Conservation (phyloP, 1,140 invertebrate genomes). For the Trichomalopsis sarcophagae region DNA sequence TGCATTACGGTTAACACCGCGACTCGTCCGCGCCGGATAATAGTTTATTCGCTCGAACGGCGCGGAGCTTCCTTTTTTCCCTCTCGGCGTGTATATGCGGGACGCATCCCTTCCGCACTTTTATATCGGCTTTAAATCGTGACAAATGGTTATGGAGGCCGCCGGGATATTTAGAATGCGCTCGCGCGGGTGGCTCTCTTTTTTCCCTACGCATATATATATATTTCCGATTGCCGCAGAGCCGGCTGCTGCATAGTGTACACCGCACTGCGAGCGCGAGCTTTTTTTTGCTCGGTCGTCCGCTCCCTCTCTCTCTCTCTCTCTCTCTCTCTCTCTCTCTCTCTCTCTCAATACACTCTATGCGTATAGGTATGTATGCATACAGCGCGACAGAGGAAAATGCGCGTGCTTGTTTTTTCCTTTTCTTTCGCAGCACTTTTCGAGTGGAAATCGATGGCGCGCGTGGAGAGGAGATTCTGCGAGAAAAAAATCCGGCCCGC, state of each 20-base stretch:
- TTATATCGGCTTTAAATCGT: slow-evolving; percentile 47
- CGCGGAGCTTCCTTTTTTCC: background rate
- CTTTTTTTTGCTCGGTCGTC: slow-evolving; percentile 3
- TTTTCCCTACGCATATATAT: background rate
- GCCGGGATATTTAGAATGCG: slow-evolving; percentile 37
- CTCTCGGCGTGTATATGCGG: background rate
- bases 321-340: background rate
- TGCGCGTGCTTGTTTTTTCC: slow-evolving; percentile 9
- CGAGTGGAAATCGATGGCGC: slow-evolving; percentile 10
- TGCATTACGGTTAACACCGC: slow-evolving; percentile 28
- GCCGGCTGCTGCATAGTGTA: background rate
- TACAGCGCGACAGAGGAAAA: background rate
- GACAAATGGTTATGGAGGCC: slow-evolving; percentile 42
- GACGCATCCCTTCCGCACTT: slow-evolving; percentile 21
- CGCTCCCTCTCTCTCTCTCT: background rate
- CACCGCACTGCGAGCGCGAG: background rate
- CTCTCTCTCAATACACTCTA: too few species aligned
- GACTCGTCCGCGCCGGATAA: slow-evolving; percentile 30
- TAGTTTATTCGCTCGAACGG: slow-evolving; percentile 34
- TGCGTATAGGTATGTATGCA: too few species aligned
- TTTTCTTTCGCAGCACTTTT: slow-evolving; percentile 9
- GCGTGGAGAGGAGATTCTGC: background rate
- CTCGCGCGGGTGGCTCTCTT: background rate
- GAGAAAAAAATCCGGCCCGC: slow-evolving; percentile 7
- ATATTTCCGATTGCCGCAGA: slow-evolving; percentile 22